Evolutionary conservation across 2,797 vertebrate genomes (phyloP).

Genomic region (Sebastes goodei): DNA sequence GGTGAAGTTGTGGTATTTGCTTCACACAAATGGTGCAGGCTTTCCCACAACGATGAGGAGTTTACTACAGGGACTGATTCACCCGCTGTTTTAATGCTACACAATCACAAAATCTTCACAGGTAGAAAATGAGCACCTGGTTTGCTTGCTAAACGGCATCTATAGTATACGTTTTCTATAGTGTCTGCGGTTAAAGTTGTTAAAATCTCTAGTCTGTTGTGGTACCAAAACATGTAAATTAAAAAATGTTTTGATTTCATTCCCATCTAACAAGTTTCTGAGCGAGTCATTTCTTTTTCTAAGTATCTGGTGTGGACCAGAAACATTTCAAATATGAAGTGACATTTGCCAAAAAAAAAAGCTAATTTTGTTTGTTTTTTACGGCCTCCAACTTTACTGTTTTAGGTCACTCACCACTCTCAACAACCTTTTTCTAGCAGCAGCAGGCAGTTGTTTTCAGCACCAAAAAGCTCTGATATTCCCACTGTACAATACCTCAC

Average conservation of each 20-base stretch:
- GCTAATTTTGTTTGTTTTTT: background rate
- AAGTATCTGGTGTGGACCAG: background rate
- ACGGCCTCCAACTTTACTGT: background rate
- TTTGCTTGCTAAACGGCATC: background rate
- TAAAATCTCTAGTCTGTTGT: background rate
- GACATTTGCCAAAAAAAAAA: background rate
- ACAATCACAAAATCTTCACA: slow-evolving; percentile 19
- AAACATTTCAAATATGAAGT: background rate
- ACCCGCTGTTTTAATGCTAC: slow-evolving; percentile 31
- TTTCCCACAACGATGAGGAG: slow-evolving; percentile 44
- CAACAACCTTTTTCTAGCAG: background rate
- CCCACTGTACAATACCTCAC: background rate
- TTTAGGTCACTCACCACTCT: background rate
- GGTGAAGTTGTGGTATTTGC: slow-evolving; percentile 59
- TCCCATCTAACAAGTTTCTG: background rate
- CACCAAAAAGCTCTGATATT: background rate
- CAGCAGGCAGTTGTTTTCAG: background rate
- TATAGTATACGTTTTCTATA: background rate
- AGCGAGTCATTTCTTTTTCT: background rate
- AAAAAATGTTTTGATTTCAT: background rate
- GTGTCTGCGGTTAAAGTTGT: background rate
- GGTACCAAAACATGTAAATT: background rate
- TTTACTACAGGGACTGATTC: slow-evolving; percentile 40
- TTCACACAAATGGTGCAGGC: slow-evolving; percentile 48
- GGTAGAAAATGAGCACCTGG: slow-evolving; percentile 11